Conservation (phyloP, 2,888 invertebrate species). For the Corythucha ciliata region DNA sequence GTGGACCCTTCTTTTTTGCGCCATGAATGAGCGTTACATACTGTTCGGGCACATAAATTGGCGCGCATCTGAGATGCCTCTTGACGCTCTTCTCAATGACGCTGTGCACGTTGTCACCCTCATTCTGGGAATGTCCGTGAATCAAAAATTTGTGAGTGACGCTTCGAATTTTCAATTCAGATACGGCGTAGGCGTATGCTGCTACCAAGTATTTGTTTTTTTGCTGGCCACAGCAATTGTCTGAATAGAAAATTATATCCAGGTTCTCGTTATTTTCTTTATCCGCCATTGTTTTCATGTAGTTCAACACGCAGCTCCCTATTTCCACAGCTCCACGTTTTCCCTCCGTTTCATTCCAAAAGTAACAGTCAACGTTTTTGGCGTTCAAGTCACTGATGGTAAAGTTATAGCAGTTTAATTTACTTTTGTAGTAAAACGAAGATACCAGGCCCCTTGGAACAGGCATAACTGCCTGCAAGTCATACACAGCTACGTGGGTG, state of each 20-base stretch:
- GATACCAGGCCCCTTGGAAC: constrained; percentile 4
- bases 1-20: too few relatives aligned
- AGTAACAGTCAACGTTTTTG: constrained; percentile 28
- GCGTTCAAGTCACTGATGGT: constrained; percentile 30
- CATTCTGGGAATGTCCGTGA: too few relatives aligned
- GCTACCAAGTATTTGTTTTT: constrained; percentile 28
- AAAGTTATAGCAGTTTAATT: constrained; percentile 32
- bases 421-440: constrained; percentile 28
- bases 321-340: constrained; percentile 28
- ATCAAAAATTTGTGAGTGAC: too few relatives aligned
- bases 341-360: constrained; percentile 32
- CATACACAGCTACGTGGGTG: not conserved
- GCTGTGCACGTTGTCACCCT: too few relatives aligned
- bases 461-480: constrained; percentile 4
- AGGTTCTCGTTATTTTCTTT: not conserved
- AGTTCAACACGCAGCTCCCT: constrained; percentile 23
- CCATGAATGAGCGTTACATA: too few relatives aligned
- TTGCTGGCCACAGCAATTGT: constrained; percentile 32
- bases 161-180: too few relatives aligned
- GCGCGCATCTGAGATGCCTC: too few relatives aligned
- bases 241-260: constrained; percentile 26
- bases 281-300: constrained; percentile 1
- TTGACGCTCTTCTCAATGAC: too few relatives aligned
- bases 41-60: too few relatives aligned
- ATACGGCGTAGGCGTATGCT: not conserved